These are phyloP conservation scores for Orycteropus afer DNA, from an alignment of 2,113 vertebrate genomes.

Conservation along the genomic window DNA sequence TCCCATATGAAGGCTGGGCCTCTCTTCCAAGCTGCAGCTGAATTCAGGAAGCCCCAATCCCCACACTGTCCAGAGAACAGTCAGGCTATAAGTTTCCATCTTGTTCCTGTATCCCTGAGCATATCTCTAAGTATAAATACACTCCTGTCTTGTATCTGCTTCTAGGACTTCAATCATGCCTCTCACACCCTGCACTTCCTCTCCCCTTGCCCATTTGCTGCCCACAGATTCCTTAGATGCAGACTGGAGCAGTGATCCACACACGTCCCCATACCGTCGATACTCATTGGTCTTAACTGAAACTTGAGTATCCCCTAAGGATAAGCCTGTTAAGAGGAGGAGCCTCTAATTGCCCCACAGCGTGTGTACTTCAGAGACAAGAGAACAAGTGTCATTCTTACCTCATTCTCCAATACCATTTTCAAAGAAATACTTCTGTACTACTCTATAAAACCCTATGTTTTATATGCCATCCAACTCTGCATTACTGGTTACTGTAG, in stretches of 20 bases:
- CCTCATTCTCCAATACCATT: neutral
- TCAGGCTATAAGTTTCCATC: neutral
- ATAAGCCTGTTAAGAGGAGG: neutral
- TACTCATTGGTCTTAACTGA: too few species aligned
- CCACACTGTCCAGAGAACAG: neutral
- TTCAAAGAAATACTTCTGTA: neutral
- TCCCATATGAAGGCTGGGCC: neutral
- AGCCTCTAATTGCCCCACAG: neutral
- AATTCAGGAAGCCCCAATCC: neutral
- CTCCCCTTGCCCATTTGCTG: neutral
- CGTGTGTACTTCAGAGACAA: neutral
- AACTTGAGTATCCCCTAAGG: neutral
- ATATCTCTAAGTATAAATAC: neutral
- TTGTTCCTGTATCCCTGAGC: neutral
- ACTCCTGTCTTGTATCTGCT: neutral
- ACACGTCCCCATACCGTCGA: too few species aligned
- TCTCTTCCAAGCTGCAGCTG: neutral
- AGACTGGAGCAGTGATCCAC: neutral
- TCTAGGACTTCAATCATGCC: neutral
- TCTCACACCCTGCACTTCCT: neutral
- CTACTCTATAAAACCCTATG: neutral
- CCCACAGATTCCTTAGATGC: neutral
- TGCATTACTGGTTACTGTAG: neutral
- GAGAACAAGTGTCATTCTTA: neutral
- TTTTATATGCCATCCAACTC: neutral